Evolutionary conservation across 2,797 vertebrate species (phyloP), one percentile per base, ranked within the genome.

Genomic region (Melanotaenia parkinsoni): DNA sequence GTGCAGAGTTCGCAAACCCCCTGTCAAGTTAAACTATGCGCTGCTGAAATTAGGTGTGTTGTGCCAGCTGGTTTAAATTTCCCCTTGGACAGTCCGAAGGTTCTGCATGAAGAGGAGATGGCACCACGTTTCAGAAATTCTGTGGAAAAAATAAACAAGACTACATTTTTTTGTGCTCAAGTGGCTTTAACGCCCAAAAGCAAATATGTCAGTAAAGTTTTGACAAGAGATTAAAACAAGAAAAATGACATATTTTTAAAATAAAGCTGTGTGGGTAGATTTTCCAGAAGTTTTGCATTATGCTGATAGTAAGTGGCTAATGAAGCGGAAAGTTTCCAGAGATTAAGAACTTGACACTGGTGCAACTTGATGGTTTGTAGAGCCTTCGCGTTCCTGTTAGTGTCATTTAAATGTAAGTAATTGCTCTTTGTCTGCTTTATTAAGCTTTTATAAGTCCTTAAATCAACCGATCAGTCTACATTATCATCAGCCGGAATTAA

Each of bases 11-110:
- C 79, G 56, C 81, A 62, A 77, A 82, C 81, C 79, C 82, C 58
- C 72, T 51, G 88, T 92, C 90, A 89, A 56, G 84, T 76, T 64
- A 1, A 86, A 85, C 74, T 80, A 60, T 74, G 68, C 67, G 67
- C 80, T 70, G 65, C n/a, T 66, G 77, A 87, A 86, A 88, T 90
- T 85, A 86, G 72, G 66, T 74, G 81, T 68, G 84, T 91, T 83
- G 85, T 90, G 89, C 74, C 65, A 69, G 85, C 83, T 77, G 82
- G 85, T 76, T 90, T 90, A 81, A 81, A 73, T 84, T 83, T 61
- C 69, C 88, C 79, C 38, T 69, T 11, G 78, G 85, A 77, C 71
- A 47, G 73, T 45, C 64, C 80, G 79, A 82, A 74, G 80, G 58
- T 62, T 67, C 59, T 9, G 73, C 58, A 79, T 79, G 82, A 87